These are phyloP conservation scores for Drosophila neonasuta DNA, from an alignment of 2,888 invertebrate genomes.

Conservation along the genomic window DNA sequence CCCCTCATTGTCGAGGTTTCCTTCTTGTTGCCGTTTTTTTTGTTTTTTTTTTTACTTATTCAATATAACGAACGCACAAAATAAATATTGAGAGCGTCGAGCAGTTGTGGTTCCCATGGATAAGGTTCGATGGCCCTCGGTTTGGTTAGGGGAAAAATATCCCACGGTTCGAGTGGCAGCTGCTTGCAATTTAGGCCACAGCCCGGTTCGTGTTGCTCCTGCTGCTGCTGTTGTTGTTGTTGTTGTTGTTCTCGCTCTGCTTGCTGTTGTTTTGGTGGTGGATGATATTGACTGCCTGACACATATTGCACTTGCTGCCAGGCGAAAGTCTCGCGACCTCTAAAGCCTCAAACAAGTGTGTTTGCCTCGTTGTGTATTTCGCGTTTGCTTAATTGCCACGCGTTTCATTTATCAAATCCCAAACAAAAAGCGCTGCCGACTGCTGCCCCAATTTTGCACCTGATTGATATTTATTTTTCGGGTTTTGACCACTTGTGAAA, in stretches of 20 bases:
- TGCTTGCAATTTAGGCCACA: conserved; percentile 80
- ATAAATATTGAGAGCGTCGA: conserved; percentile 78
- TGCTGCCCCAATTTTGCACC: conserved; percentile 37
- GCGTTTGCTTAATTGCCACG: conserved; percentile 64
- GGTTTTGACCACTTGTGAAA: conserved; percentile 34
- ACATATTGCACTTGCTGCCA: conserved; percentile 72
- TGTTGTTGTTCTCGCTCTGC: conserved; percentile 42
- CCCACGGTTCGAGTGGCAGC: conserved; percentile 81
- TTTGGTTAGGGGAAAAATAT: conserved; percentile 75
- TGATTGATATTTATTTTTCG: conserved; percentile 40
- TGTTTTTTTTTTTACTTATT: conserved; percentile 50
- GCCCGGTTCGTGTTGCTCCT: conserved; percentile 58
- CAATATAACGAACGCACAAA: conserved; percentile 73
- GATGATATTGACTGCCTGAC: conserved; percentile 55
- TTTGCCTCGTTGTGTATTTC: conserved; percentile 16
- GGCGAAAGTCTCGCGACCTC: conserved; percentile 58
- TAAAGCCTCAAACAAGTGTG: conserved; percentile 49
- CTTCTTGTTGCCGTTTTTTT: conserved; percentile 31
- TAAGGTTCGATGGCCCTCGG: conserved; percentile 73
- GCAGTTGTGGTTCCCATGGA: conserved; percentile 81
- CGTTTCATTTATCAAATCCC: conserved; percentile 52
- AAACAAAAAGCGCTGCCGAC: conserved; percentile 4
- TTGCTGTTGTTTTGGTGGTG: conserved; percentile 35
- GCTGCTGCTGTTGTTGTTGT: conserved; percentile 28
- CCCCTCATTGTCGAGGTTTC: conserved; percentile 54